Evolutionary conservation across 2,797 vertebrate species (phyloP).

Genomic region (Pantherophis vulpinus): DNA sequence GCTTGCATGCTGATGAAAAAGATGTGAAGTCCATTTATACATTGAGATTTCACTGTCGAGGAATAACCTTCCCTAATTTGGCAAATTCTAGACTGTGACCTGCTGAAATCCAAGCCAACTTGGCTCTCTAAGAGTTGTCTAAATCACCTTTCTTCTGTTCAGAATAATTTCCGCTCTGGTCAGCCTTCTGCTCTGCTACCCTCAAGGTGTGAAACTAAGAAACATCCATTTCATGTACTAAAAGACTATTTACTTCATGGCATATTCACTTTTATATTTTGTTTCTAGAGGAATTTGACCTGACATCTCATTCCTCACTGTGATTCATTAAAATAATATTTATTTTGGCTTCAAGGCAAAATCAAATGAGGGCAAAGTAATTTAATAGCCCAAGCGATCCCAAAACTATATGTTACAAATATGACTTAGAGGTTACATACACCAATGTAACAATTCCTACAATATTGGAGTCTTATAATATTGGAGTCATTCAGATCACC

Average conservation of each 20-base stretch:
- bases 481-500: background rate
- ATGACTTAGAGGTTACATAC: background rate
- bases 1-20: background rate
- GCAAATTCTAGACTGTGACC: background rate
- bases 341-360: conserved; percentile 46
- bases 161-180: conserved; percentile 29
- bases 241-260: conserved; percentile 12
- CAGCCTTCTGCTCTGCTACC: conserved; percentile 18
- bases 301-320: conserved; percentile 3
- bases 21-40: background rate
- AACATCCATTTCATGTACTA: conserved; percentile 34
- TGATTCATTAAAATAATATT: conserved; percentile 51
- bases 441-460: background rate
- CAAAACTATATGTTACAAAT: background rate
- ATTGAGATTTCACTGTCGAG: background rate
- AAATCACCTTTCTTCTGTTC: conserved; percentile 17
- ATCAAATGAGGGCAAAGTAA: conserved; percentile 45
- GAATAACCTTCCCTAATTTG: background rate
- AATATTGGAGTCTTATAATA: background rate
- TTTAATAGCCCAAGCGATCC: conserved; percentile 7
- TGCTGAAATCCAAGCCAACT: background rate
- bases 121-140: background rate
- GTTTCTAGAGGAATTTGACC: conserved; percentile 33
- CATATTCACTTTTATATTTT: conserved; percentile 38
- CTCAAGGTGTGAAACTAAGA: conserved; percentile 37